These are phyloP conservation scores for Tetramorium alpestre DNA, from an alignment of 1,140 invertebrate species.

Conservation along the genomic window DNA sequence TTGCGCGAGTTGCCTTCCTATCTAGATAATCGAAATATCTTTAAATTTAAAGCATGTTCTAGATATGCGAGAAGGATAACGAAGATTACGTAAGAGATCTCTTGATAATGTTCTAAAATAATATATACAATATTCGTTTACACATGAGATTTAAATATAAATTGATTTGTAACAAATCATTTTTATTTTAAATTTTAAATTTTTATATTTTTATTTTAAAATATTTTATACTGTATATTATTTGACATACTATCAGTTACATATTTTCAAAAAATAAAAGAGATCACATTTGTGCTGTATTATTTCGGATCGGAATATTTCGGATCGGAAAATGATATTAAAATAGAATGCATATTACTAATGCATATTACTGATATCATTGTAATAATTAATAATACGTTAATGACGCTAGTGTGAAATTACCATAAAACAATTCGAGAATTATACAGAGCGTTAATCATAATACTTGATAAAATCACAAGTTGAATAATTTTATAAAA, in stretches of 20 bases:
- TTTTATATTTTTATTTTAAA: neutral
- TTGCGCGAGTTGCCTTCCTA: neutral
- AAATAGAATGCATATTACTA: neutral
- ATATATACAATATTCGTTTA: neutral
- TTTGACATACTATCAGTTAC: neutral
- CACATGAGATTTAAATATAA: neutral
- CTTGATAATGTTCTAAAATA: neutral
- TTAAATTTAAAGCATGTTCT: neutral
- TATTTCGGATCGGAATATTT: too few species aligned
- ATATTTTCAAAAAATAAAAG: neutral
- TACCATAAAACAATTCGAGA: constrained; percentile 13
- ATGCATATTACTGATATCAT: constrained; percentile 5
- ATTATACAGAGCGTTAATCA: constrained; percentile 13
- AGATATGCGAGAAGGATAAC: neutral
- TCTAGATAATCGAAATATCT: constrained; percentile 18
- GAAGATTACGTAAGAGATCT: neutral
- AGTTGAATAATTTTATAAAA: constrained; percentile 25
- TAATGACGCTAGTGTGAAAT: neutral
- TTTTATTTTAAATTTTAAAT: constrained; percentile 26
- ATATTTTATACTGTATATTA: constrained; percentile 9
- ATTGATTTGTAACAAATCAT: neutral
- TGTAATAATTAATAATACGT: constrained; percentile 30
- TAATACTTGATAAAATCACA: constrained; percentile 24
- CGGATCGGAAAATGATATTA: neutral
- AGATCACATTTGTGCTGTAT: neutral